phyloP scores from a whole-genome alignment of 2,113 vertebrate species.

The Copsychus sechellarum region DNA sequence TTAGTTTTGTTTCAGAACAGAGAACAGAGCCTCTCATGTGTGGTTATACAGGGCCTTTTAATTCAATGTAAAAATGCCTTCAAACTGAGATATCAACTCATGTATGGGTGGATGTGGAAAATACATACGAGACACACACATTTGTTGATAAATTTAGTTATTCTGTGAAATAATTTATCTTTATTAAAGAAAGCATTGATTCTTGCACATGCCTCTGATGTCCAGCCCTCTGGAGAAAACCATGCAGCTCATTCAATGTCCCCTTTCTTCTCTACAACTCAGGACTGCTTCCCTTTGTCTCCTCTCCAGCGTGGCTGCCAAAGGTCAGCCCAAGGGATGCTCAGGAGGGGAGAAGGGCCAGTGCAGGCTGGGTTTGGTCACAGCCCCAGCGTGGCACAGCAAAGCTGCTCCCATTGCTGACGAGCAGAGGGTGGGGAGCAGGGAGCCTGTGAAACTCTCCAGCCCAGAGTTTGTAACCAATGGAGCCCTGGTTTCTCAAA shows the following conservation, averaged over 20 bases:
- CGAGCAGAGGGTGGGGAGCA: slow-evolving; percentile 41
- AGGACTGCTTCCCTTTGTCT: slow-evolving; percentile 1
- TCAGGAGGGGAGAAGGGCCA: slow-evolving; percentile 28
- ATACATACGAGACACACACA: neutral
- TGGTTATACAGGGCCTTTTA: neutral
- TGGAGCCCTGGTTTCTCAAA: slow-evolving; percentile 62
- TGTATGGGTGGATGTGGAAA: neutral
- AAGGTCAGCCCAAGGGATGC: slow-evolving; percentile 61
- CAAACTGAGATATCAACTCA: neutral
- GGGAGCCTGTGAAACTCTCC: slow-evolving; percentile 17
- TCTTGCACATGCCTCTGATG: neutral
- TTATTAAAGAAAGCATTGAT: neutral
- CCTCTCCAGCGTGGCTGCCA: neutral
- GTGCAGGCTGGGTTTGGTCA: slow-evolving; percentile 46
- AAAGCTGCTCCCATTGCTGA: slow-evolving; percentile 36
- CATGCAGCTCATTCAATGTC: neutral
- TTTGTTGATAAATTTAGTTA: neutral
- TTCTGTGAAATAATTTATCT: neutral
- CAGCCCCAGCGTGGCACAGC: slow-evolving; percentile 21
- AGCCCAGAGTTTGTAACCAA: slow-evolving; percentile 47
- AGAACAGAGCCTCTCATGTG: neutral
- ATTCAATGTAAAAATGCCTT: neutral
- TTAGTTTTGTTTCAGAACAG: neutral
- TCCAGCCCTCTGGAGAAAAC: neutral
- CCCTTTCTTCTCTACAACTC: neutral